These are phyloP conservation scores for Hydrotaea diabolus DNA, from an alignment of 2,888 invertebrate species.

Conservation along the genomic window DNA sequence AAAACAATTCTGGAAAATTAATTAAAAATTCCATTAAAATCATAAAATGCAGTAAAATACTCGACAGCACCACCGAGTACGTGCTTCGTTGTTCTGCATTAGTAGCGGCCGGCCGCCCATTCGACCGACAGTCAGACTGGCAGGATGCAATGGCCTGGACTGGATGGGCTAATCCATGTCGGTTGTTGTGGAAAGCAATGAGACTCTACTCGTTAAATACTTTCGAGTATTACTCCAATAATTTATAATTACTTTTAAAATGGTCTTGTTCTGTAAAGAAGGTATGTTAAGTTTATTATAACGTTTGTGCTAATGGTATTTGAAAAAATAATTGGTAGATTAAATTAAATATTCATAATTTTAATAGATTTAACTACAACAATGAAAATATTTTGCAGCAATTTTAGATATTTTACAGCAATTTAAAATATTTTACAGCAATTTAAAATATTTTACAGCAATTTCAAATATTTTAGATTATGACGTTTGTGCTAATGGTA, in stretches of 20 bases:
- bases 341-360: too few species aligned
- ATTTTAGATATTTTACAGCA: too few species aligned
- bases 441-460: too few species aligned
- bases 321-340: not conserved
- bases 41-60: slow-evolving; percentile 54
- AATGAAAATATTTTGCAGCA: too few species aligned
- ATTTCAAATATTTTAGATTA: too few species aligned
- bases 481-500: not conserved
- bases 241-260: not conserved
- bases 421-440: too few species aligned
- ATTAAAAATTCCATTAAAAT: slow-evolving; percentile 67
- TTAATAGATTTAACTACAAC: too few species aligned
- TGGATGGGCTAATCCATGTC: too few species aligned
- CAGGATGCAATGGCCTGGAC: too few species aligned
- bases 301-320: not conserved
- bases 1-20: slow-evolving; percentile 55
- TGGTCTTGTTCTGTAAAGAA: not conserved
- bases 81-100: slow-evolving; percentile 42
- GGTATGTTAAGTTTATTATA: not conserved
- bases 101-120: not conserved
- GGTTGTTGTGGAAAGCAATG: too few species aligned
- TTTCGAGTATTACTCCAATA: not conserved
- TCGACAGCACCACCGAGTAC: slow-evolving; percentile 36
- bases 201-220: not conserved
- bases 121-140: not conserved